Conservation (phyloP, 2,888 invertebrate species). For the Caenorhabditis macrosperma region DNA sequence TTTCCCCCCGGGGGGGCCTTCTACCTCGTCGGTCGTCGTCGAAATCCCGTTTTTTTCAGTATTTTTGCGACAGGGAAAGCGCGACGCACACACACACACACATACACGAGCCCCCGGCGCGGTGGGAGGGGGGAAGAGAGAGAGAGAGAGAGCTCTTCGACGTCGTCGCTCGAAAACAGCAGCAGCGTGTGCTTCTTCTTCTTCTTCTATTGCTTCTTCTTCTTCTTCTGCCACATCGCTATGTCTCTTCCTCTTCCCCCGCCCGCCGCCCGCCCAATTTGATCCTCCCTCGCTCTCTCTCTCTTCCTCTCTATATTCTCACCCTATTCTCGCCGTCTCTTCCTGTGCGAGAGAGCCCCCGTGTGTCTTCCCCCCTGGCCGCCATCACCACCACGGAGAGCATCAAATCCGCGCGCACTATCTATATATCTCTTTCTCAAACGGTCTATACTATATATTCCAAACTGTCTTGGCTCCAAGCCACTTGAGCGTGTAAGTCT, state of each 20-base stretch:
- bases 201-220: slow-evolving; percentile 1
- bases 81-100: no score
- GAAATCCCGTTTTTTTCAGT: slow-evolving; percentile 17
- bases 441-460: no score
- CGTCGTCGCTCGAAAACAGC: slow-evolving; percentile 2
- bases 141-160: no score
- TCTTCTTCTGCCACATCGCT: not conserved
- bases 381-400: no score
- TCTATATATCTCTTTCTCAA: no score
- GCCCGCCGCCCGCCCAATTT: not conserved
- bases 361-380: no score
- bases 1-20: not conserved
- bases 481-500: no score
- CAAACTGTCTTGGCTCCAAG: no score
- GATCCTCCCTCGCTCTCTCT: not conserved
- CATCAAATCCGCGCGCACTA: no score
- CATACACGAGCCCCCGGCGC: not conserved
- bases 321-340: not conserved
- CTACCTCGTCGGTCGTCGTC: not conserved
- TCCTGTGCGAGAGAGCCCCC: not conserved
- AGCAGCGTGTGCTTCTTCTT: slow-evolving; percentile 2
- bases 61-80: slow-evolving; percentile 4
- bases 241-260: not conserved
- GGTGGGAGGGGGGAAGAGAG: not conserved
- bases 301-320: not conserved